Evolutionary conservation across 1,140 invertebrate genomes (phyloP).

Genomic region (Acromyrmex echinatior): DNA sequence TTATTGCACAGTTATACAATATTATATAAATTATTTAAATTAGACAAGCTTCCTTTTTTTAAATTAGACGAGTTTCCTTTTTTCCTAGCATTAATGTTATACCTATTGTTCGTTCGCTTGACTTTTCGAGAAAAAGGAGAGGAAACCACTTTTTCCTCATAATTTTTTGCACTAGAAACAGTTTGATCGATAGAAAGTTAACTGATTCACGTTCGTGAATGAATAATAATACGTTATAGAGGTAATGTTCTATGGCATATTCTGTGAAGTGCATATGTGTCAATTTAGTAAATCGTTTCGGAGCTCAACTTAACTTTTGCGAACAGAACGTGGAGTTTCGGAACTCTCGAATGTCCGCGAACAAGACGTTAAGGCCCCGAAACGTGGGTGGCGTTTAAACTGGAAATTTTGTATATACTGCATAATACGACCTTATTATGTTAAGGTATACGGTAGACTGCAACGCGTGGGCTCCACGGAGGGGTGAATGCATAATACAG

Average conservation of each 20-base stretch:
- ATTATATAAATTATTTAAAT: constrained; percentile 14
- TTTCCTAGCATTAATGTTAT: background rate
- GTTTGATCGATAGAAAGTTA: background rate
- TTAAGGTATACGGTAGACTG: constrained; percentile 83
- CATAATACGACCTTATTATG: constrained; percentile 84
- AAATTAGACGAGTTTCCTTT: background rate
- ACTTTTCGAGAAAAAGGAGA: background rate
- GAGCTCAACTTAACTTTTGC: constrained; percentile 61
- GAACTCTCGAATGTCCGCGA: constrained; percentile 64
- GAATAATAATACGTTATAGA: background rate
- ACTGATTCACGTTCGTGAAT: constrained; percentile 26
- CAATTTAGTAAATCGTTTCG: constrained; percentile 50
- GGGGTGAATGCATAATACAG: constrained; percentile 82
- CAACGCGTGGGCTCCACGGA: constrained; percentile 65
- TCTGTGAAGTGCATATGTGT: background rate
- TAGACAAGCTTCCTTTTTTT: background rate
- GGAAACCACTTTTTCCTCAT: background rate
- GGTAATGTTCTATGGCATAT: constrained; percentile 7
- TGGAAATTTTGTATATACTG: constrained; percentile 83
- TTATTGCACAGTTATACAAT: background rate
- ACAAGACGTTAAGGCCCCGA: constrained; percentile 70
- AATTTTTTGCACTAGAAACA: background rate
- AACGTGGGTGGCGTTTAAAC: constrained; percentile 75
- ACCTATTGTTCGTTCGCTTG: background rate
- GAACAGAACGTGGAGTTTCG: constrained; percentile 28